Evolutionary conservation across 2,888 invertebrate species (phyloP).

Genomic region (Miltochrista miniata): DNA sequence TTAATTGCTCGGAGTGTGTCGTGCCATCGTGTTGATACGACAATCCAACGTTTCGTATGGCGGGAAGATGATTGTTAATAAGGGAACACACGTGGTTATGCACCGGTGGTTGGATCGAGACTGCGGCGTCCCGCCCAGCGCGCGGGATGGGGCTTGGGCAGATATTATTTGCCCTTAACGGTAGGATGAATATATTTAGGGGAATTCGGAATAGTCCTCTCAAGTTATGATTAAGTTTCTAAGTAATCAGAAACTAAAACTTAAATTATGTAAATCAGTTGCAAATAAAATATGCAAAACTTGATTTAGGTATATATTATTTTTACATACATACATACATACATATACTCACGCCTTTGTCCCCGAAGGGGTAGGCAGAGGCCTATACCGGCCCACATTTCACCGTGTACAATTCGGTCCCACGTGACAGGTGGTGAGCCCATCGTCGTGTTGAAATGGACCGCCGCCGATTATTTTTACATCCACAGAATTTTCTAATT

Average conservation of each 20-base stretch:
- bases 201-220: constrained; percentile 3
- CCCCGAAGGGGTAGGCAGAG: too few species aligned
- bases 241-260: too few species aligned
- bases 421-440: too few species aligned
- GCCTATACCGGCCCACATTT: too few species aligned
- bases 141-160: constrained; percentile 44
- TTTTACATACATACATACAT: too few species aligned
- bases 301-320: too few species aligned
- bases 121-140: constrained; percentile 51
- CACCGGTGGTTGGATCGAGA: constrained; percentile 37
- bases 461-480: too few species aligned
- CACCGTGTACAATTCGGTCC: too few species aligned
- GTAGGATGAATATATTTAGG: constrained; percentile 14
- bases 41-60: constrained; percentile 40
- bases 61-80: constrained; percentile 39
- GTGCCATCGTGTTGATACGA: constrained; percentile 27
- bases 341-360: too few species aligned
- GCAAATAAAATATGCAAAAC: too few species aligned
- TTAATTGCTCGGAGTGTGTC: constrained; percentile 48
- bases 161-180: constrained; percentile 43
- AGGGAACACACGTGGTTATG: constrained; percentile 16
- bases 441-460: too few species aligned
- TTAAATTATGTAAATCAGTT: neutral
- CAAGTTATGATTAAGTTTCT: neutral
- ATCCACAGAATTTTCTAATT: too few species aligned